Evolutionary conservation across 2,797 vertebrate genomes (phyloP), one percentile per base, ranked within the genome.

Genomic region (Lindbergichthys nudifrons): DNA sequence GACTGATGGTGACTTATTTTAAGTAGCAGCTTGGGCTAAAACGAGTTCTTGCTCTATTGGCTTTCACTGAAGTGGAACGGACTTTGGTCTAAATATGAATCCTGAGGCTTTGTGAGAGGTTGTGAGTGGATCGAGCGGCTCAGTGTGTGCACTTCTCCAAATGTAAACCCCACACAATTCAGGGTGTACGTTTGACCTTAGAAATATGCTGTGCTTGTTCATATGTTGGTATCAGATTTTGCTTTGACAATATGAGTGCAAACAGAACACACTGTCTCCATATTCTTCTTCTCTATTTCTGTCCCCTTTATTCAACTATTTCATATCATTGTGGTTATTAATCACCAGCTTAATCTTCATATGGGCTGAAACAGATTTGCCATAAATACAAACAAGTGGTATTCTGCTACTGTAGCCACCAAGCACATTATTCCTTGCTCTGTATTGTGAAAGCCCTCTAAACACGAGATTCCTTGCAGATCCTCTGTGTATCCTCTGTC

Each of bases 401-500:
- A 19, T 73, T 57, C 39, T 58, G 18, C 54, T 60, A 36, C 52
- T 68, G 39, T 7, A 61, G 70, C 62, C 36, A 60, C 42, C 59
- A 45, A 73, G 53, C 43, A 51, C 32, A 46, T 74, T 51, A 73
- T 56, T 50, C 26, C 61, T 53, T 39, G 26, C 62, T 45, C 67
- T 56, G 67, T 51, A 71, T 68, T 72, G 78, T 84, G 88, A 80
- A 57, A 87, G 45, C 57, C 54, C 53, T 4, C 72, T 32, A 84
- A 80, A 88, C 75, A 87, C 50, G 63, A 81, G 64, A 76, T 83
- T 72, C 71, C 64, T 72, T 65, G 65, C 76, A 79, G 77, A 82
- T 87, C 78, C 76, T 83, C 76, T 39, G 70, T 91, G 83, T 79
- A 80, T 91, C 86, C 86, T 87, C 80, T 88, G 77, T 87, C 79